phyloP scores from a whole-genome alignment of 2,797 vertebrate species.

The Pangasius larnaudii region DNA sequence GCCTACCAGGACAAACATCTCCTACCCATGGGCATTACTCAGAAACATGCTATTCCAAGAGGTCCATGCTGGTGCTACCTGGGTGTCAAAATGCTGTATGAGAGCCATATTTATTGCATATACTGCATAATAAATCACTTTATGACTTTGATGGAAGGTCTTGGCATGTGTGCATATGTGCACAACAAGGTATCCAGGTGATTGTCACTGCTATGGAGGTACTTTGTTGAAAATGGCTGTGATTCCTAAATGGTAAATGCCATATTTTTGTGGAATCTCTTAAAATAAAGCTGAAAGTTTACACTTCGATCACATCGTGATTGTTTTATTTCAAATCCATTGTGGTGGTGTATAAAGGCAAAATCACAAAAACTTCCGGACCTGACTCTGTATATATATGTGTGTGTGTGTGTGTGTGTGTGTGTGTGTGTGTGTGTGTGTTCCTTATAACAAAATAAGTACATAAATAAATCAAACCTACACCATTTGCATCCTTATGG shows the following conservation, averaged over 20 bases:
- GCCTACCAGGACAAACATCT: background rate
- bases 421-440: too few relatives aligned
- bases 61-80: background rate
- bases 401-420: too few relatives aligned
- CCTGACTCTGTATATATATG: too few relatives aligned
- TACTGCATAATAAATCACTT: background rate
- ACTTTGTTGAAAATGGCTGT: too few relatives aligned
- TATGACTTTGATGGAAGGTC: background rate
- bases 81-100: background rate
- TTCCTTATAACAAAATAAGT: background rate
- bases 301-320: too few relatives aligned
- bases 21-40: background rate
- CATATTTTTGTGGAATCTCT: too few relatives aligned
- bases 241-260: too few relatives aligned
- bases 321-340: too few relatives aligned
- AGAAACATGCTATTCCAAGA: background rate
- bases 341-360: too few relatives aligned
- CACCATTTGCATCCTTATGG: background rate
- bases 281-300: too few relatives aligned
- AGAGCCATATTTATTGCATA: background rate
- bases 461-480: background rate
- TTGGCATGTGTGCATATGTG: slow-evolving; percentile 3
- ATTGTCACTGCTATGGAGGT: background rate
- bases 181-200: background rate
- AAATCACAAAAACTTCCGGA: too few relatives aligned